Conservation (phyloP, 37 sponge, comb jelly and placozoan species). For the Dysidea cf. avara region DNA sequence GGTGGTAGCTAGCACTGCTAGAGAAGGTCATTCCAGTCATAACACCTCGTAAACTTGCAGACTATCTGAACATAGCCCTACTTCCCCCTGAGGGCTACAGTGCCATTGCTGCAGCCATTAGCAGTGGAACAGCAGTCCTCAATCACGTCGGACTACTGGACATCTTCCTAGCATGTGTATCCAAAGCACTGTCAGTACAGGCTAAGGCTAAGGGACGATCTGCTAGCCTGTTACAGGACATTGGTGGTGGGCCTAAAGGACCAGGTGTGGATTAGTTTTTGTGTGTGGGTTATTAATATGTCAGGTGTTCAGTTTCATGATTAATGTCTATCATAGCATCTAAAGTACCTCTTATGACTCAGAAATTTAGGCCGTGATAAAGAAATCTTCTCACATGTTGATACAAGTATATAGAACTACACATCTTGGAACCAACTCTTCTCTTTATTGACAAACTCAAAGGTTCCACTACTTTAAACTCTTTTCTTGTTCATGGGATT, state of each 20-base stretch:
- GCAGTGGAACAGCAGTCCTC: slow-evolving; percentile 47
- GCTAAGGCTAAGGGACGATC: slow-evolving; percentile 70
- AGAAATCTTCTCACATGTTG: too few species aligned
- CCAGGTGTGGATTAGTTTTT: too few species aligned
- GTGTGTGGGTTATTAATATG: too few species aligned
- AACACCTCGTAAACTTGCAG: slow-evolving; percentile 80
- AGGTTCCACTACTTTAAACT: too few species aligned
- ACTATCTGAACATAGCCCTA: slow-evolving; percentile 53
- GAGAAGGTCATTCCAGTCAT: slow-evolving; percentile 73
- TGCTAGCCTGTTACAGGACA: slow-evolving; percentile 49
- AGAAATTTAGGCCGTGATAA: too few species aligned
- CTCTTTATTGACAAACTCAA: too few species aligned
- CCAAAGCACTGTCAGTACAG: slow-evolving; percentile 80
- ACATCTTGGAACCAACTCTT: too few species aligned
- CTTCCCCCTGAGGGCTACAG: slow-evolving; percentile 85
- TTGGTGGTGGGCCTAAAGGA: not conserved
- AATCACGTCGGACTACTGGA: slow-evolving; percentile 82
- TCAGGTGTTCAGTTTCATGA: too few species aligned
- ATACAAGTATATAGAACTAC: too few species aligned
- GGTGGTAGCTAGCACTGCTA: slow-evolving; percentile 75
- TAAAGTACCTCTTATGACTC: too few species aligned
- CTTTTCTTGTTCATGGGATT: too few species aligned
- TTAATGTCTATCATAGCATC: too few species aligned
- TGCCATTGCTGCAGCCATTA: slow-evolving; percentile 82
- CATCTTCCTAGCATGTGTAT: slow-evolving; percentile 71